These are phyloP conservation scores for Lagocephalus sceleratus DNA, from an alignment of 2,797 vertebrate genomes.

Conservation along the genomic window DNA sequence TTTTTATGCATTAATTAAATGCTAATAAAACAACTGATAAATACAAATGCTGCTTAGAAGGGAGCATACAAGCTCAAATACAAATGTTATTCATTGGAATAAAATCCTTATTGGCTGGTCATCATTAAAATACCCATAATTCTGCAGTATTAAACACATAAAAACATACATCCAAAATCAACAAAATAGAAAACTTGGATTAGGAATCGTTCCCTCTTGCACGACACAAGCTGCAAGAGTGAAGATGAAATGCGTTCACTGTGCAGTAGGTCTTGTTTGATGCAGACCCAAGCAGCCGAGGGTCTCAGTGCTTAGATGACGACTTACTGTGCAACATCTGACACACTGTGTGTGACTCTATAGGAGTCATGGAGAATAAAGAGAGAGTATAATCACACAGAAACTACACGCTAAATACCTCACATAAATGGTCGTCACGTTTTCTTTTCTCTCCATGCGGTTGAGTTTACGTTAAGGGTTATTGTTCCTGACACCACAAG, in stretches of 20 bases:
- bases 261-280: conserved; percentile 13
- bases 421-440: background rate
- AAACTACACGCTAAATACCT: conserved; percentile 13
- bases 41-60: too few species aligned
- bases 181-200: background rate
- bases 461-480: conserved; percentile 9
- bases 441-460: background rate
- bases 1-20: conserved; percentile 2
- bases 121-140: background rate
- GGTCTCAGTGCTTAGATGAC: conserved; percentile 21
- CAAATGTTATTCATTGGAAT: too few species aligned
- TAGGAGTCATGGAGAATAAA: conserved; percentile 79
- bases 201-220: conserved; percentile 11
- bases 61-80: too few species aligned
- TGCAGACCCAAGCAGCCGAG: conserved; percentile 16
- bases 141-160: background rate
- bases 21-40: too few species aligned
- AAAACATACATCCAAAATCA: background rate
- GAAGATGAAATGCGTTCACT: background rate
- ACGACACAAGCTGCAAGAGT: background rate
- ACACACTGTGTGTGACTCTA: conserved; percentile 93
- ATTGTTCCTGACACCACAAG: conserved; percentile 45
- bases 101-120: too few species aligned
- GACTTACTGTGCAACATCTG: conserved; percentile 96
- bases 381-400: conserved; percentile 60